Conservation (phyloP, 2,797 vertebrate genomes). For the Anas acuta region DNA sequence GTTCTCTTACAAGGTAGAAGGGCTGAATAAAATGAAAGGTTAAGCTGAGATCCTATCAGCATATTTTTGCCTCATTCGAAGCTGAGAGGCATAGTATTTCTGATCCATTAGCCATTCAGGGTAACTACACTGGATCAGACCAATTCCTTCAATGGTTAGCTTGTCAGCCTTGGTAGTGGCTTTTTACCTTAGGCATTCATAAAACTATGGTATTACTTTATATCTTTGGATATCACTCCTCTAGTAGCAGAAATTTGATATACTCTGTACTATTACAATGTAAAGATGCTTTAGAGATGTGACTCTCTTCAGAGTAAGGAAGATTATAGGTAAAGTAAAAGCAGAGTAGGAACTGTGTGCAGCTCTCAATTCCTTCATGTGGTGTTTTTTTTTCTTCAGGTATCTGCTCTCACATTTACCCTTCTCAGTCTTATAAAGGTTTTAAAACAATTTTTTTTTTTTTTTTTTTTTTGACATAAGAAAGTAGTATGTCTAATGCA, state of each 20-base stretch:
- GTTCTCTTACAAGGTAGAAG: neutral
- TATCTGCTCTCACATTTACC: neutral
- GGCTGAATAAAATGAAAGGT: neutral
- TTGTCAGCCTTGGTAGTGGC: neutral
- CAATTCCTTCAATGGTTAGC: neutral
- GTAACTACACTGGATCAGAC: accelerated
- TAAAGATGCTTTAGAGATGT: neutral
- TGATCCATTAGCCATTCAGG: neutral
- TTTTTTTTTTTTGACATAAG: too few species aligned
- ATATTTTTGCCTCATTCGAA: neutral
- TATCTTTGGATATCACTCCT: neutral
- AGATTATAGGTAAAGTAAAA: neutral
- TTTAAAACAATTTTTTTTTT: constrained; percentile 51
- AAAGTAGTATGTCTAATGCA: constrained; percentile 66
- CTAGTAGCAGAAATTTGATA: neutral
- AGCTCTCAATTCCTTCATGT: neutral
- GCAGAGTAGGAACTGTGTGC: neutral
- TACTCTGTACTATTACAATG: neutral
- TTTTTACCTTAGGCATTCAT: neutral
- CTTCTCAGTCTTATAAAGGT: neutral
- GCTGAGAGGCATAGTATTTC: neutral
- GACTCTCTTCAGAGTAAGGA: neutral
- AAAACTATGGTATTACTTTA: neutral
- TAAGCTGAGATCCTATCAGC: neutral
- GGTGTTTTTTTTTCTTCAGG: neutral